These are phyloP conservation scores for Callospermophilus lateralis DNA, from an alignment of 2,113 vertebrate species.

Conservation along the genomic window DNA sequence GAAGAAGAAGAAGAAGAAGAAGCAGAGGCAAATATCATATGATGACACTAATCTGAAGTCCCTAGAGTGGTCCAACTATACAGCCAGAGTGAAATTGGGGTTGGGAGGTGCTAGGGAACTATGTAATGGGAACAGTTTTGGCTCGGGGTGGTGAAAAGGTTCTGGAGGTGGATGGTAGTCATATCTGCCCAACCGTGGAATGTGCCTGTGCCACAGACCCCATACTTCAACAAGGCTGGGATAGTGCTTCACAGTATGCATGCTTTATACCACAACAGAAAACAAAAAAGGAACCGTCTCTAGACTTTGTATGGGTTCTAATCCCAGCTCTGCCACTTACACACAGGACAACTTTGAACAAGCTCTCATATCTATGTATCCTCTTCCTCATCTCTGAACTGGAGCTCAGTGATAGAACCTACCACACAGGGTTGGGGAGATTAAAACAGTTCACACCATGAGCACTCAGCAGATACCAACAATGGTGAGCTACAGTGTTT, in stretches of 20 bases:
- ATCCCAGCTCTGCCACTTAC: background rate
- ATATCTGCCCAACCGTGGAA: background rate
- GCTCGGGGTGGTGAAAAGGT: no score
- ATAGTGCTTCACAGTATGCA: background rate
- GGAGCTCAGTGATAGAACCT: background rate
- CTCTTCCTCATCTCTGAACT: background rate
- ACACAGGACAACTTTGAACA: background rate
- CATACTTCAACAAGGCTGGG: background rate
- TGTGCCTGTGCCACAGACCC: background rate
- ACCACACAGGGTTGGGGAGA: background rate
- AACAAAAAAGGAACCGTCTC: background rate
- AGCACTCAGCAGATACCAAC: background rate
- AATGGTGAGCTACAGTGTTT: no score
- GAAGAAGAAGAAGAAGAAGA: fast-evolving
- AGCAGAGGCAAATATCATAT: background rate
- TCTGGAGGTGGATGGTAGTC: background rate
- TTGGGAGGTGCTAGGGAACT: background rate
- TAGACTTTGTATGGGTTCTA: background rate
- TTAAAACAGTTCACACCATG: fast-evolving
- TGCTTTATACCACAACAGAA: background rate
- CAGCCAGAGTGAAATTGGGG: background rate
- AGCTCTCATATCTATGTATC: background rate
- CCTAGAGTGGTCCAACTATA: background rate
- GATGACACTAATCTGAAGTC: background rate
- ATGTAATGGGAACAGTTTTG: no score